Evolutionary conservation across 2,113 vertebrate genomes (phyloP).

Genomic region (Anolis carolinensis): DNA sequence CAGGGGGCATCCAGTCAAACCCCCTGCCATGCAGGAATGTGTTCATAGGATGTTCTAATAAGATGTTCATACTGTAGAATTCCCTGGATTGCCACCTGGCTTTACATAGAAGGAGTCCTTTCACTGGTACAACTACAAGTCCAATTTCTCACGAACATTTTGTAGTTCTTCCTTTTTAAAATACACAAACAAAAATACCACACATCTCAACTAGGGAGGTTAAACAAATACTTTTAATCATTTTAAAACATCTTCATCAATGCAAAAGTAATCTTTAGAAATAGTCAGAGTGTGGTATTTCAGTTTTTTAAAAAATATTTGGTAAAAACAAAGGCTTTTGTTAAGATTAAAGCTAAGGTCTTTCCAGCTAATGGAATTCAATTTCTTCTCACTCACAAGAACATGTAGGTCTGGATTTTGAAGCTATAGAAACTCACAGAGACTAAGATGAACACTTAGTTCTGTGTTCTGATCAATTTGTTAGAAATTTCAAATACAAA

Average conservation of each 20-base stretch:
- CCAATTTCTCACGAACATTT: too few relatives aligned
- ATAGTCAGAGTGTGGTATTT: not conserved
- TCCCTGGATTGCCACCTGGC: not conserved
- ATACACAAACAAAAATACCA: not conserved
- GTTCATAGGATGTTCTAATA: too few relatives aligned
- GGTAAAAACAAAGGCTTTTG: not conserved
- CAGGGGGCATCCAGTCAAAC: too few relatives aligned
- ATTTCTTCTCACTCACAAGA: not conserved
- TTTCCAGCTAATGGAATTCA: not conserved
- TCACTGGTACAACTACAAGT: not conserved
- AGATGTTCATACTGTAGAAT: not conserved
- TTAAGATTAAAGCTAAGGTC: slow-evolving; percentile 11
- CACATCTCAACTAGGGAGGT: not conserved
- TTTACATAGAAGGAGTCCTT: not conserved
- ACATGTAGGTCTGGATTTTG: not conserved
- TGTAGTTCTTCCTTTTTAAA: not conserved
- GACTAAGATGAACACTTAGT: too few relatives aligned
- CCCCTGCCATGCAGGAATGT: too few relatives aligned
- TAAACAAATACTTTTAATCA: not conserved
- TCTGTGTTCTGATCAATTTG: too few relatives aligned
- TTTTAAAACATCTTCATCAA: not conserved
- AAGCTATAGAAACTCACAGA: not conserved
- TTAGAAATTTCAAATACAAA: too few relatives aligned
- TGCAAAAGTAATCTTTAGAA: not conserved
- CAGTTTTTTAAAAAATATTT: not conserved